Conservation (phyloP, 2,888 invertebrate species). For the Stenodema calcarata region DNA sequence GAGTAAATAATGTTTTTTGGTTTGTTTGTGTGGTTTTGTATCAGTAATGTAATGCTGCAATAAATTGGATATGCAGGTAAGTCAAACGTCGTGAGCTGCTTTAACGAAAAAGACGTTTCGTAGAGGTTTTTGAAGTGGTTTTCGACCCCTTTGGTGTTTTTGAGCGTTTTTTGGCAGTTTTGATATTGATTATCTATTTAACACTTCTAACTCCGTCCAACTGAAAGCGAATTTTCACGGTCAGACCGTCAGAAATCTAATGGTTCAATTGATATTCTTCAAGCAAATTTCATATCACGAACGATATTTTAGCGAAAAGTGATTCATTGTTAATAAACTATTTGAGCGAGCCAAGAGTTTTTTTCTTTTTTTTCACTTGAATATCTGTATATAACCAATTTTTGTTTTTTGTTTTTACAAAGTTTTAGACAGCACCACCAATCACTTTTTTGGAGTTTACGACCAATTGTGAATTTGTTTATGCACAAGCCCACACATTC, state of each 20-base stretch:
- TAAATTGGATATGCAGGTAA: neutral
- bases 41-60: neutral
- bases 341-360: conserved; percentile 36
- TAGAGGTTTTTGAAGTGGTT: neutral
- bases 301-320: neutral
- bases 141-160: neutral
- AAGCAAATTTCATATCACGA: neutral
- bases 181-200: neutral
- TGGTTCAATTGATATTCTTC: neutral
- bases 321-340: neutral
- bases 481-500: conserved; percentile 43
- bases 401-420: conserved; percentile 18
- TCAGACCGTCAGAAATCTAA: neutral
- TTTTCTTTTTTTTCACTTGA: conserved; percentile 20
- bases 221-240: neutral
- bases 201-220: neutral
- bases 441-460: conserved; percentile 39
- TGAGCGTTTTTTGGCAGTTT: neutral
- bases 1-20: neutral
- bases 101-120: neutral
- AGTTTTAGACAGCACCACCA: conserved; percentile 47
- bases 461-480: conserved; percentile 42
- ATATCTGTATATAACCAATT: conserved; percentile 41
- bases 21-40: neutral
- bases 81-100: neutral